Base-by-base conservation (phyloP, 2,797 vertebrate genomes). In the Poeciliopsis infans region DNA sequence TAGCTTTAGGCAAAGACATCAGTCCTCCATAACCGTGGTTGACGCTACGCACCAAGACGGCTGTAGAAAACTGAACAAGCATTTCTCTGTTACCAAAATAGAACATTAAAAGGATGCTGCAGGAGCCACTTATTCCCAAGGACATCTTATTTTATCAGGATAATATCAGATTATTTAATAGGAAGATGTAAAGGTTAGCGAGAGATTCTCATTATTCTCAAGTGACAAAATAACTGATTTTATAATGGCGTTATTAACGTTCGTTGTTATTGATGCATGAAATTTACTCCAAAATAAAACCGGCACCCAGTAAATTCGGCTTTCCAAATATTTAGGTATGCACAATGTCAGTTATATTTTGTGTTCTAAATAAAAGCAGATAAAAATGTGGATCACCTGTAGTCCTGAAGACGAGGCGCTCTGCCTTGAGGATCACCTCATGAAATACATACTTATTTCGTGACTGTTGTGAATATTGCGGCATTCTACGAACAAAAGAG, bases 81-180 rank as follows among this genome's bases (percentile, higher is more conserved):
- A 70, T 57, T 66, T 16, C 39, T n/a, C 55, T 84, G 57, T 76
- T 66, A 5, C 69, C 53, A 74, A 77, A 81, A 74, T 43, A n/a
- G 68, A 78, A 77, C 64, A 74, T 72, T 72, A 77, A 33, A 45
- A 72, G 77, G 76, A 78, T 53, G 20, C 76, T 72, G 23, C 13
- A 39, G 68, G 85, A 88, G 87, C 86, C 85, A 83, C 68, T 55
- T 51, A 39, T 25, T 51, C 80, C 89, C 36, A 43, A 39, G 11
- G 36, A 49, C 66, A 33, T 28, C 25, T 55, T 33, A n/a, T 55
- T 25, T 53, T 33, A 18, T 33, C 8, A 41, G 36, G 36, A 41
- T 25, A 25, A 16, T 41, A 68, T 68, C 7, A 68, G 20, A 68
- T 12, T 68, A 66, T 66, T 66, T 66, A 41, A 23, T 6, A 5